phyloP scores from a whole-genome alignment of 2,888 invertebrate species.

The Diaprepes abbreviatus region DNA sequence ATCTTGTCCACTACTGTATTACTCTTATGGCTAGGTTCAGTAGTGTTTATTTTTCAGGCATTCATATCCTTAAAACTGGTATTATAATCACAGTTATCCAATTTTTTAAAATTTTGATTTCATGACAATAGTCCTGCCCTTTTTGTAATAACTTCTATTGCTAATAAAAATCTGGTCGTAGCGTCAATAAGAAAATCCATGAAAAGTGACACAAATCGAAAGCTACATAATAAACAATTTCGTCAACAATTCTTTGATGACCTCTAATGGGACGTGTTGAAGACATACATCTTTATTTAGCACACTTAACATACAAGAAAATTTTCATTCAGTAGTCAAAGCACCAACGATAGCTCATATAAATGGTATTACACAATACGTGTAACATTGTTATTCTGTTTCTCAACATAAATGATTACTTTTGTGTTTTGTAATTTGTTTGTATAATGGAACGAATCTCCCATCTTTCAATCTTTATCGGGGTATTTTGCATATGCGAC shows the following conservation, averaged over 20 bases:
- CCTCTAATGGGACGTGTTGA: conserved; percentile 3
- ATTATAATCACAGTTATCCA: no score
- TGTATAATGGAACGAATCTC: conserved; percentile 19
- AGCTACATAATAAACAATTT: not conserved
- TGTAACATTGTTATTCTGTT: conserved; percentile 20
- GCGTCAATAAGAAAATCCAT: no score
- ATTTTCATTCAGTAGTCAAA: conserved; percentile 24
- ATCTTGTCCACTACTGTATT: no score
- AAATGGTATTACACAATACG: conserved; percentile 19
- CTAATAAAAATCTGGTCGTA: no score
- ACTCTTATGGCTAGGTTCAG: no score
- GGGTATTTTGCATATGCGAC: not conserved
- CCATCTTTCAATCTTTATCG: conserved; percentile 10
- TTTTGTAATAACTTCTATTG: no score
- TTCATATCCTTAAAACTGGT: no score
- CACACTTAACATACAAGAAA: conserved; percentile 7
- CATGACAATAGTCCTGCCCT: no score
- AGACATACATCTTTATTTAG: conserved; percentile 5
- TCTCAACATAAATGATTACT: conserved; percentile 37
- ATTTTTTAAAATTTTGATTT: no score
- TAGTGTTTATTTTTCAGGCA: no score
- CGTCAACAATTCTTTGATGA: not conserved
- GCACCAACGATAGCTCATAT: conserved; percentile 8
- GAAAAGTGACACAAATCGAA: no score
- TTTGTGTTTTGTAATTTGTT: conserved; percentile 22